These are phyloP conservation scores for Apolygus lucorum DNA, from an alignment of 1,140 invertebrate species.

Conservation along the genomic window DNA sequence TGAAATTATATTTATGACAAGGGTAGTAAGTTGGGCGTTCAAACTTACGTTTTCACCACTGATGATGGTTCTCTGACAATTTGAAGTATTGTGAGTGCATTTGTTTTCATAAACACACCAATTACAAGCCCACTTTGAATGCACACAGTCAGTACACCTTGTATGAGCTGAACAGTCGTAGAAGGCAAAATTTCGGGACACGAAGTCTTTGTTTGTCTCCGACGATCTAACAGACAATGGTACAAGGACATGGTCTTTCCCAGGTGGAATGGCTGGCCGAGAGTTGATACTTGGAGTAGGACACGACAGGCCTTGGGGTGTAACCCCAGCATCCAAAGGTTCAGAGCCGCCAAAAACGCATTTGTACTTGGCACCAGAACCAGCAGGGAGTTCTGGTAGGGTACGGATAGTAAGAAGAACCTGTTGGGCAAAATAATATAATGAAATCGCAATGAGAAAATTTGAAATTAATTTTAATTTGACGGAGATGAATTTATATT, in stretches of 20 bases:
- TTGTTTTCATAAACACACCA: constrained; percentile 95
- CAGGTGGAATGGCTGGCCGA: constrained; percentile 68
- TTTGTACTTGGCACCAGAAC: constrained; percentile 87
- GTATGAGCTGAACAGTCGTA: constrained; percentile 86
- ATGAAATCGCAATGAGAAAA: background rate
- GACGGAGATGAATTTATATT: background rate
- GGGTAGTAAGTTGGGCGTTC: background rate
- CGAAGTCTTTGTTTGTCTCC: constrained; percentile 92
- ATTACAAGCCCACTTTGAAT: constrained; percentile 82
- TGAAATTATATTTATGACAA: background rate
- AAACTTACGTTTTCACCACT: constrained; percentile 65
- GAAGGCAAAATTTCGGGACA: constrained; percentile 84
- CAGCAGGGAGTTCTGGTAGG: constrained; percentile 72
- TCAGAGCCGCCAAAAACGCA: constrained; percentile 83
- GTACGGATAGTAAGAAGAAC: constrained; percentile 81
- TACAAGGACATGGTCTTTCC: constrained; percentile 80
- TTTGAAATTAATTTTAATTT: background rate
- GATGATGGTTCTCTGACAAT: constrained; percentile 67
- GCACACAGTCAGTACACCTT: constrained; percentile 77
- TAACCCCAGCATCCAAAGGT: constrained; percentile 76
- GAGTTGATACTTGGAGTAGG: constrained; percentile 66
- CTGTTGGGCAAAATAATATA: constrained; percentile 38
- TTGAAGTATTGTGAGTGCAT: constrained; percentile 78
- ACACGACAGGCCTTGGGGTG: constrained; percentile 70
- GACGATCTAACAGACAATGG: constrained; percentile 85